These are phyloP conservation scores for Palloptera scutellata DNA, from an alignment of 2,888 invertebrate species.

Conservation along the genomic window DNA sequence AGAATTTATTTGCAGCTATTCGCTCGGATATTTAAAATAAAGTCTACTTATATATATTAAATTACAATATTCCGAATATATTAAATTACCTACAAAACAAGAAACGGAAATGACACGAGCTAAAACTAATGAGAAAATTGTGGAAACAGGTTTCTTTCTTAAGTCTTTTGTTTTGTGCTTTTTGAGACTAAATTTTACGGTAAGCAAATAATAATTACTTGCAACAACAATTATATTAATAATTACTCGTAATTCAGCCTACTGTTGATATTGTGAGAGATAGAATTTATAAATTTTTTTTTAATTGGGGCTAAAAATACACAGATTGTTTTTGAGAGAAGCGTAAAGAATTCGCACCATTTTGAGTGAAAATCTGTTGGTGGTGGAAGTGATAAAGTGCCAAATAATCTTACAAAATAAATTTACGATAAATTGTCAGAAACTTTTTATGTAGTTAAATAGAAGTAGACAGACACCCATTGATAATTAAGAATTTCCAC, in stretches of 20 bases:
- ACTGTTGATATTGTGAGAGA: neutral
- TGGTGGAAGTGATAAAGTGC: too few relatives aligned
- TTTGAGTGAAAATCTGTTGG: too few relatives aligned
- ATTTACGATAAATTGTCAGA: too few relatives aligned
- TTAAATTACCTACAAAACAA: neutral
- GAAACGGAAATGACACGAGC: neutral
- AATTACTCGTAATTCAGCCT: neutral
- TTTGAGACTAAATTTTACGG: neutral
- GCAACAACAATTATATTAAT: neutral
- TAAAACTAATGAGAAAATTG: neutral
- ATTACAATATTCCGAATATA: neutral
- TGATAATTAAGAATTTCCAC: too few relatives aligned
- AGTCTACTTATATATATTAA: neutral
- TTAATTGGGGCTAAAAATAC: too few relatives aligned
- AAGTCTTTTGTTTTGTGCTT: slow-evolving; percentile 26
- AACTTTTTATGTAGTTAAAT: too few relatives aligned
- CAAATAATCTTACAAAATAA: too few relatives aligned
- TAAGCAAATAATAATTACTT: neutral
- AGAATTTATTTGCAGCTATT: too few relatives aligned
- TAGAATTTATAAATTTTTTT: too few relatives aligned
- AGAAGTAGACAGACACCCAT: too few relatives aligned
- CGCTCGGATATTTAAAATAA: neutral
- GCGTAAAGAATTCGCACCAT: too few relatives aligned
- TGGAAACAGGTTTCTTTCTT: slow-evolving; percentile 28
- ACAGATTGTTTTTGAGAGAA: too few relatives aligned